Evolutionary conservation across 35 echinoderm and acorn worm species (phyloP).

Genomic region (Heliocidaris tuberculata): DNA sequence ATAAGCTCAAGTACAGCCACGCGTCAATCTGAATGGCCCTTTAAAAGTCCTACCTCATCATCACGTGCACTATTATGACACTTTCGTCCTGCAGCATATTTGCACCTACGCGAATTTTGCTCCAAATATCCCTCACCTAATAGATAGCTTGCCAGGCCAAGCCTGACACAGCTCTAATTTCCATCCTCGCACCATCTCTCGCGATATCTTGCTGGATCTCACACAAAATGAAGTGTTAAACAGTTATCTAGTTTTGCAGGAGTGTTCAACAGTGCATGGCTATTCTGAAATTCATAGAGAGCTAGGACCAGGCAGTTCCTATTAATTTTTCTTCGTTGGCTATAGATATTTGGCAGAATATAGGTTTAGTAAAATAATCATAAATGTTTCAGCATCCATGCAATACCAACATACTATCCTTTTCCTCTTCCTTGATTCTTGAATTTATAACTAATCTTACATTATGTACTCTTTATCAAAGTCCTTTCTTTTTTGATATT

Average conservation of each 20-base stretch:
- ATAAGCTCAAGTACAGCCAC: background rate
- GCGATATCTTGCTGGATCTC: background rate
- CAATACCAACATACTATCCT: too few relatives aligned
- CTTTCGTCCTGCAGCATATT: background rate
- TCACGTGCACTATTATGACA: background rate
- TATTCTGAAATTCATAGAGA: background rate
- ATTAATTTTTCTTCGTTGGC: too few relatives aligned
- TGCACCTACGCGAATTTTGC: background rate
- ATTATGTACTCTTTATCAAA: too few relatives aligned
- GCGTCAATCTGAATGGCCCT: background rate
- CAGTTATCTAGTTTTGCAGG: background rate
- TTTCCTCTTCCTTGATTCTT: too few relatives aligned
- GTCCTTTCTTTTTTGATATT: too few relatives aligned
- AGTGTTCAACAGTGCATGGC: background rate
- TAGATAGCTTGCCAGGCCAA: background rate
- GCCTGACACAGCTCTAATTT: background rate
- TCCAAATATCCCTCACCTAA: background rate
- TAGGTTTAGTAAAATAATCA: too few relatives aligned
- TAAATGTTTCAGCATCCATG: too few relatives aligned
- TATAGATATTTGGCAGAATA: too few relatives aligned
- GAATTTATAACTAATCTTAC: too few relatives aligned
- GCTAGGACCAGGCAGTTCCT: too few relatives aligned
- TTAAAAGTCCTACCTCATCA: background rate
- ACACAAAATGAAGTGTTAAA: background rate
- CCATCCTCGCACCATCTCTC: background rate